Conservation (phyloP, 2,113 vertebrate genomes). For the Phrynocephalus versicolor region DNA sequence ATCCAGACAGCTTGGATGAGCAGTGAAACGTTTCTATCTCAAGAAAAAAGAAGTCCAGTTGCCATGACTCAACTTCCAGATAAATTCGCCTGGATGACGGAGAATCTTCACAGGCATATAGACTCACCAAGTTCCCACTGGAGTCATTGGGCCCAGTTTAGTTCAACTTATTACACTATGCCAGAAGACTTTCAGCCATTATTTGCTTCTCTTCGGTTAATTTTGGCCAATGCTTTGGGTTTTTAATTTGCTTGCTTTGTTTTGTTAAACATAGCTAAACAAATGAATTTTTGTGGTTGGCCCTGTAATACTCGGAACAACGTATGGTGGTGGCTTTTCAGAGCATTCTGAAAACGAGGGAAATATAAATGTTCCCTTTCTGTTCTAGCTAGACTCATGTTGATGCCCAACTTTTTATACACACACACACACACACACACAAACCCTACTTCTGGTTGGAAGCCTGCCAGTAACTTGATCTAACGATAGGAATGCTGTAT, state of each 20-base stretch:
- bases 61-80: too few relatives aligned
- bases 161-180: too few relatives aligned
- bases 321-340: slow-evolving; percentile 6
- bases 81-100: too few relatives aligned
- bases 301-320: not conserved
- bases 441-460: not conserved
- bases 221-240: not conserved
- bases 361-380: not conserved
- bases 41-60: too few relatives aligned
- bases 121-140: too few relatives aligned
- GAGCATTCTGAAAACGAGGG: not conserved
- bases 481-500: not conserved
- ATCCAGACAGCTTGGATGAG: too few relatives aligned
- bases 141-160: too few relatives aligned
- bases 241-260: not conserved
- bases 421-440: not conserved
- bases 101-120: too few relatives aligned
- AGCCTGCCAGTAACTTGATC: not conserved
- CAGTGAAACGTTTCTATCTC: too few relatives aligned
- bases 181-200: not conserved
- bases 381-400: not conserved
- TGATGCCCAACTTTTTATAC: not conserved
- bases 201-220: not conserved
- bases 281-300: not conserved
- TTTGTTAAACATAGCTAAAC: not conserved